These are phyloP conservation scores for Sinocyclocheilus anshuiensis DNA, from an alignment of 2,113 vertebrate species.

Conservation along the genomic window DNA sequence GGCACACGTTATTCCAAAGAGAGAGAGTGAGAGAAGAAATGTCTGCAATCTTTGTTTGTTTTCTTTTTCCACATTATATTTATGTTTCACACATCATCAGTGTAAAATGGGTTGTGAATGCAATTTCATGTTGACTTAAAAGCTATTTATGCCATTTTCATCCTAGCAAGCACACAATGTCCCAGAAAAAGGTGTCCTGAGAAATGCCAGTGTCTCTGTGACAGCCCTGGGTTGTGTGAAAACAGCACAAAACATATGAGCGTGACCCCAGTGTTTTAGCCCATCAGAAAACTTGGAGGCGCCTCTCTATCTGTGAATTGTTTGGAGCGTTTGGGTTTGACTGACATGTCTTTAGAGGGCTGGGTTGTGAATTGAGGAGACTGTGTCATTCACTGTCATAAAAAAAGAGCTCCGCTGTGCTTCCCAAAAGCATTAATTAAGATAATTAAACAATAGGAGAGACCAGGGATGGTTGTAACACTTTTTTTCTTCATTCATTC, in stretches of 20 bases:
- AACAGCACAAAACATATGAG: constrained; percentile 1
- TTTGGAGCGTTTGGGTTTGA: constrained; percentile 10
- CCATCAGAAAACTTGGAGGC: not conserved
- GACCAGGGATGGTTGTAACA: not conserved
- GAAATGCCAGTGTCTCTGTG: not conserved
- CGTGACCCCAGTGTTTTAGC: not conserved
- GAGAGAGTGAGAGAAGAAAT: not conserved
- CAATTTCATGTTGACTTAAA: constrained; percentile 4
- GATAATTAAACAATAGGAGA: not conserved
- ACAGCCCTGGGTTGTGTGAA: not conserved
- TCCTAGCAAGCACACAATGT: not conserved
- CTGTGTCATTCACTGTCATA: not conserved
- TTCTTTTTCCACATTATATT: too few species aligned
- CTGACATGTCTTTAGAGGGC: not conserved
- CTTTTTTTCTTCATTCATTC: too few species aligned
- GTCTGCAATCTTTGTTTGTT: not conserved
- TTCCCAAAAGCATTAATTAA: not conserved
- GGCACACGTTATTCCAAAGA: not conserved
- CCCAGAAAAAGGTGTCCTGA: constrained; percentile 1
- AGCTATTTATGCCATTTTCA: not conserved
- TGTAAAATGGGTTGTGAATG: not conserved
- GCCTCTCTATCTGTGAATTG: constrained; percentile 9
- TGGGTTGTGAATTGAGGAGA: not conserved
- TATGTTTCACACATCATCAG: not conserved
- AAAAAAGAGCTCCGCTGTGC: not conserved